These are phyloP conservation scores for Blennius ocellaris DNA, from an alignment of 2,113 vertebrate species.

Conservation along the genomic window DNA sequence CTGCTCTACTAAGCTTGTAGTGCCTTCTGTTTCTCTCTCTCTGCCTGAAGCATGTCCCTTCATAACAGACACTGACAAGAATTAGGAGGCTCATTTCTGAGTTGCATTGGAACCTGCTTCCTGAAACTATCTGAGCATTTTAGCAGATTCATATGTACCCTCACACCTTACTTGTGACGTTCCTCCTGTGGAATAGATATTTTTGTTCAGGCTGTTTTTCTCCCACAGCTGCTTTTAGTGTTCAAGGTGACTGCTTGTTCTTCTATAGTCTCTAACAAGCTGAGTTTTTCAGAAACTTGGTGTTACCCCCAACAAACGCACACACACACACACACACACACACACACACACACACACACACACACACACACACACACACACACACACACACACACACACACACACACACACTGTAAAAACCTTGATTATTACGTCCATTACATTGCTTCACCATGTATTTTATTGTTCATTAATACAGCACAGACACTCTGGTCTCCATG, in stretches of 20 bases:
- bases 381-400: too few species aligned
- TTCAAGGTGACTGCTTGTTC: background rate
- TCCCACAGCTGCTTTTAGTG: background rate
- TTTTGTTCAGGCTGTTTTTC: slow-evolving; percentile 20
- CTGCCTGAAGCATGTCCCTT: background rate
- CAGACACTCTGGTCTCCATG: too few species aligned
- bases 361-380: too few species aligned
- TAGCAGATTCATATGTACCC: background rate
- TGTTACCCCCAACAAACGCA: background rate
- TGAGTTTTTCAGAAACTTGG: background rate
- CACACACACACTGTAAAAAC: too few species aligned
- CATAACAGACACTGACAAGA: too few species aligned
- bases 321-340: too few species aligned
- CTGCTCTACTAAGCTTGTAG: background rate
- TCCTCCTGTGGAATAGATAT: slow-evolving; percentile 7
- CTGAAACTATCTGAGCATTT: background rate
- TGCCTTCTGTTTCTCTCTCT: background rate
- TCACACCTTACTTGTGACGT: slow-evolving; percentile 14
- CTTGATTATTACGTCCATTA: too few species aligned
- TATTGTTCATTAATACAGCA: too few species aligned
- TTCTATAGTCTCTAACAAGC: background rate
- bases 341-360: too few species aligned
- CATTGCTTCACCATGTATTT: too few species aligned
- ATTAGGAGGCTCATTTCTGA: background rate
- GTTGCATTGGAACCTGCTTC: background rate